Evolutionary conservation across 2,888 invertebrate species (phyloP).

Genomic region (Parascotia fuliginaria): DNA sequence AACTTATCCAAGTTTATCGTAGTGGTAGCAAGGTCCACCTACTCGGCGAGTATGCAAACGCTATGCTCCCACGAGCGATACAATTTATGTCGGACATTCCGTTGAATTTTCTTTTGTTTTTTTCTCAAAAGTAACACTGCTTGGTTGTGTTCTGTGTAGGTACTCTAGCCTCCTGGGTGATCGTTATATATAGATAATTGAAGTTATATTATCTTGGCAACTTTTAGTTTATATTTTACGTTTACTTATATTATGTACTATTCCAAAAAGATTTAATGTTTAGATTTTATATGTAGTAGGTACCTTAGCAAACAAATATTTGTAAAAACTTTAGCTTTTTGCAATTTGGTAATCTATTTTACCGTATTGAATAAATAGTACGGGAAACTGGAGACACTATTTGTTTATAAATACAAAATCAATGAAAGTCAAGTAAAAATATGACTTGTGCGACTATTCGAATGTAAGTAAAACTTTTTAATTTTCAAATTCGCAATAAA

Average conservation of each 20-base stretch:
- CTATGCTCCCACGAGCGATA: conserved; percentile 74
- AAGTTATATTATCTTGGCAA: conserved; percentile 30
- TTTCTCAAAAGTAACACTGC: conserved; percentile 66
- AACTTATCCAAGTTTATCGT: background rate
- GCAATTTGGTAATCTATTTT: too few species aligned
- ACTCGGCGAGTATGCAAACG: conserved; percentile 78
- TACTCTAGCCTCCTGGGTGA: conserved; percentile 33
- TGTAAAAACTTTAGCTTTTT: too few species aligned
- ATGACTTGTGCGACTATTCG: too few species aligned
- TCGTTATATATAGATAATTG: conserved; percentile 35
- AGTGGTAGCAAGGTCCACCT: conserved; percentile 40
- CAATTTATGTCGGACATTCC: conserved; percentile 82
- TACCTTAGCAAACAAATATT: too few species aligned
- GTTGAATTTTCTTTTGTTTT: conserved; percentile 82
- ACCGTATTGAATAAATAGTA: too few species aligned
- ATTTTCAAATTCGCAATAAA: background rate
- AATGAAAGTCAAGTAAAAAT: too few species aligned
- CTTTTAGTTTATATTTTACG: background rate
- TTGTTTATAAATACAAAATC: too few species aligned
- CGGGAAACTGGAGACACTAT: too few species aligned
- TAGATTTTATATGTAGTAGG: too few species aligned
- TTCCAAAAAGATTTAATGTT: too few species aligned
- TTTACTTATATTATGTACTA: too few species aligned
- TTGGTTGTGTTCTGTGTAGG: conserved; percentile 58
- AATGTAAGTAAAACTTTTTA: background rate